Evolutionary conservation across 2,888 invertebrate genomes (phyloP).

Genomic region (Tenthredo amoena): DNA sequence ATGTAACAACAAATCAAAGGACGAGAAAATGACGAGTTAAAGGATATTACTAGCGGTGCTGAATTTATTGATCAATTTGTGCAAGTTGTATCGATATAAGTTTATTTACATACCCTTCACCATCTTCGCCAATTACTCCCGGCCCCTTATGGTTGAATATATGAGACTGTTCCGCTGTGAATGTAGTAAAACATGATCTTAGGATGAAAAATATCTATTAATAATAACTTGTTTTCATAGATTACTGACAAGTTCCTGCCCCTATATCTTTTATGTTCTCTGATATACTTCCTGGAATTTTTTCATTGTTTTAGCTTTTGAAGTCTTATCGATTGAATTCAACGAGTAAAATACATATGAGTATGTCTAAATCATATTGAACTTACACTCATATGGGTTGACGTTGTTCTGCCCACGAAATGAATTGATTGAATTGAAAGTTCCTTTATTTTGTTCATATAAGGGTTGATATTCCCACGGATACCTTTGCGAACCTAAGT

Average conservation of each 20-base stretch:
- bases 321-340: not conserved
- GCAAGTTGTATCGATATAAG: conserved; percentile 53
- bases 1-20: not conserved
- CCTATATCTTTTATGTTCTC: not conserved
- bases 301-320: not conserved
- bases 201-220: not conserved
- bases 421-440: conserved; percentile 63
- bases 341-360: not conserved
- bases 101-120: conserved; percentile 61
- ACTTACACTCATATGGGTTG: conserved; percentile 70
- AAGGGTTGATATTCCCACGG: conserved; percentile 72
- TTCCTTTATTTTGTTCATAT: conserved; percentile 70
- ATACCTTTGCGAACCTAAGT: conserved; percentile 66
- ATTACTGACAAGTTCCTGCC: not conserved
- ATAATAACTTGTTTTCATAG: not conserved
- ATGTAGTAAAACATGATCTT: not conserved
- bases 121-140: conserved; percentile 67
- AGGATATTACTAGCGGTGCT: not conserved
- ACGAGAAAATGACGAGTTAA: not conserved
- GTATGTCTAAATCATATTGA: not conserved
- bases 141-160: conserved; percentile 73
- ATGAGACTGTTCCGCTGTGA: conserved; percentile 65
- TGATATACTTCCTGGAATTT: not conserved
- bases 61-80: not conserved
- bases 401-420: conserved; percentile 65